Evolutionary conservation across 2,797 vertebrate species (phyloP).

Genomic region (Rhinogobio ventralis): DNA sequence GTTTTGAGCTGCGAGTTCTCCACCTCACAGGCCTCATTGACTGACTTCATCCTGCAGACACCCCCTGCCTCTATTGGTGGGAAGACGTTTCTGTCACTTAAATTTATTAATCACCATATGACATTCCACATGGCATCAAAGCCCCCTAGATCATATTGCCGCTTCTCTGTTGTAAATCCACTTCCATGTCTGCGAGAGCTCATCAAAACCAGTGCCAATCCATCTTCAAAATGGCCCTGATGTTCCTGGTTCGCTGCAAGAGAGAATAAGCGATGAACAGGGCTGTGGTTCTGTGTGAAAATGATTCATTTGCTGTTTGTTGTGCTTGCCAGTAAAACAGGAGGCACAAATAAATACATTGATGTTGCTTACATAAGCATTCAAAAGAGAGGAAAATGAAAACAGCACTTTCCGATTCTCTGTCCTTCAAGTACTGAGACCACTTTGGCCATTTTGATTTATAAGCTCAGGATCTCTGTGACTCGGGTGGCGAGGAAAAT

Average conservation of each 20-base stretch:
- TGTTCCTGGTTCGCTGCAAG: conserved; percentile 62
- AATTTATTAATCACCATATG: conserved; percentile 51
- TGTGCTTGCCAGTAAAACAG: conserved; percentile 71
- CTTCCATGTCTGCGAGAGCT: conserved; percentile 52
- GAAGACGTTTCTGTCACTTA: conserved; percentile 42
- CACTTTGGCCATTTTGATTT: conserved; percentile 64
- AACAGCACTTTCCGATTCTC: conserved; percentile 65
- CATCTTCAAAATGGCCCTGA: conserved; percentile 63
- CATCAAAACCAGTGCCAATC: conserved; percentile 59
- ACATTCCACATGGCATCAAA: conserved; percentile 45
- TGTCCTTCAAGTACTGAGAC: conserved; percentile 69
- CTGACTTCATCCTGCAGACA: conserved; percentile 10
- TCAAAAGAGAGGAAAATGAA: conserved; percentile 55
- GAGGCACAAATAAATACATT: conserved; percentile 73
- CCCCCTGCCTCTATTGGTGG: not conserved
- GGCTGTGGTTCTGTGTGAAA: conserved; percentile 41
- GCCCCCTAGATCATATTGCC: conserved; percentile 25
- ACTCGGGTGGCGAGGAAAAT: conserved; percentile 3
- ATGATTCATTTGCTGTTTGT: conserved; percentile 74
- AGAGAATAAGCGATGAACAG: conserved; percentile 60
- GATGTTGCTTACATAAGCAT: conserved; percentile 65
- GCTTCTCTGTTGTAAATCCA: conserved; percentile 52
- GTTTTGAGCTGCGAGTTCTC: conserved; percentile 35
- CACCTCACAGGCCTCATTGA: conserved; percentile 18
- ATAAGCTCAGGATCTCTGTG: conserved; percentile 54